Percentiles rank a stretch among this genome's conserved stretches.
Evolutionary conservation across 2,888 invertebrate species (phyloP).

Genomic region (Aproaerema taeniolella): DNA sequence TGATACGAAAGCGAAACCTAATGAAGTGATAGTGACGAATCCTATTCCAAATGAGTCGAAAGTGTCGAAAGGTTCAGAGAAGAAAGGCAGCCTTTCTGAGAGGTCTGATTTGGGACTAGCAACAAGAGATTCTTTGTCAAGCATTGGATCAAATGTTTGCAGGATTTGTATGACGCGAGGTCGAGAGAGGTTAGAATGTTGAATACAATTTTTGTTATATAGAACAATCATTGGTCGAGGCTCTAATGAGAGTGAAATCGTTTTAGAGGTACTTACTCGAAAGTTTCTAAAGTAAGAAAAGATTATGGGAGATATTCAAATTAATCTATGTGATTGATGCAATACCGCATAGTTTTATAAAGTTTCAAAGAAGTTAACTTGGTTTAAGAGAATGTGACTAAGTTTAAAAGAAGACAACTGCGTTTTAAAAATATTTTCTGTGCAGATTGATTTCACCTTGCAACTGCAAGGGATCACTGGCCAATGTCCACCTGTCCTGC

Average conservation of each 20-base stretch:
- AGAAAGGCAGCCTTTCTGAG: slow-evolving; percentile 50
- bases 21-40: slow-evolving; percentile 47
- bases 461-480: slow-evolving; percentile 83
- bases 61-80: slow-evolving; percentile 37
- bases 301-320: no score
- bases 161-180: slow-evolving; percentile 80
- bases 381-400: no score
- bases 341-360: no score
- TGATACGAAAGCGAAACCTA: no score
- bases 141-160: slow-evolving; percentile 79
- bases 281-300: no score
- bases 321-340: no score
- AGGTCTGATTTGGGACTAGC: slow-evolving; percentile 48
- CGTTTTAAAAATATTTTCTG: slow-evolving; percentile 4
- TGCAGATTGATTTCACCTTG: slow-evolving; percentile 80
- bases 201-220: slow-evolving; percentile 10
- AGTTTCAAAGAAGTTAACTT: no score
- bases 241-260: no score
- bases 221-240: no score
- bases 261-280: background rate
- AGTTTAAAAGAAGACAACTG: no score
- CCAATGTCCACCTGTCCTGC: slow-evolving; percentile 82
- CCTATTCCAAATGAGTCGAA: slow-evolving; percentile 32
- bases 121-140: slow-evolving; percentile 62
- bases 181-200: slow-evolving; percentile 48